Base-by-base conservation (phyloP, 1,140 invertebrate genomes). In the Stenopsyche tienmushanensis region DNA sequence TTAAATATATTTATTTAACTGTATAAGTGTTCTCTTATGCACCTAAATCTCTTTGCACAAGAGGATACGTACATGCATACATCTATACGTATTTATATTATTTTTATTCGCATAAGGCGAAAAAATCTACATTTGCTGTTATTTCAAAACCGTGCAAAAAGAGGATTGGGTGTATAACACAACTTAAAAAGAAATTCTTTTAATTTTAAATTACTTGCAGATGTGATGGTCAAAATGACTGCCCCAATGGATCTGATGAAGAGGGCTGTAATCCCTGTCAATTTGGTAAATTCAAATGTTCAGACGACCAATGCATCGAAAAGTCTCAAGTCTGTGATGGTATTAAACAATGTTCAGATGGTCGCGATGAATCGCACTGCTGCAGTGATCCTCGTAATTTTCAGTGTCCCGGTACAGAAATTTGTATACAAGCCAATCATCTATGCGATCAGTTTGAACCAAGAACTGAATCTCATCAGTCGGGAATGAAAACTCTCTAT, bases 221-320 rank as follows among this genome's bases (percentile, higher is more conserved):
- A 49, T 96, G 93, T 75, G 93, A 96, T 76, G 86, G 87, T 0
- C 87, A 91, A 63, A 81, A 80, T 34, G 93, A 98, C 75, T 97
- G 95, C 79, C 78, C 83, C 1, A 92, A 95, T 75, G 86, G 86
- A 15, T 90, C 89, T 1, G 92, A 94, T 72, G 92, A 95, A 77
- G 76, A 84, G 1, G 85, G 85, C n/a, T 92, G 90, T 72, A 82
- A 85, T 0, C 77, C 77, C 1, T 89, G 88, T 73, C 75, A 72
- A 2, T 77, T 78, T 1, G 84, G 89, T 71, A 85, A 90, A 68
- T 94, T 92, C 67, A 75, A 83, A 45, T 94, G 91, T 67, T 81
- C 83, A 59, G 88, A 87, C 73, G 87, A 86, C 7, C 84, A 88
- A n/a, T 94, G 91, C 72, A 90, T 92, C 20, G 87, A 88, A 78